phyloP scores from a whole-genome alignment of 2,888 invertebrate species.

The Rapana venosa region DNA sequence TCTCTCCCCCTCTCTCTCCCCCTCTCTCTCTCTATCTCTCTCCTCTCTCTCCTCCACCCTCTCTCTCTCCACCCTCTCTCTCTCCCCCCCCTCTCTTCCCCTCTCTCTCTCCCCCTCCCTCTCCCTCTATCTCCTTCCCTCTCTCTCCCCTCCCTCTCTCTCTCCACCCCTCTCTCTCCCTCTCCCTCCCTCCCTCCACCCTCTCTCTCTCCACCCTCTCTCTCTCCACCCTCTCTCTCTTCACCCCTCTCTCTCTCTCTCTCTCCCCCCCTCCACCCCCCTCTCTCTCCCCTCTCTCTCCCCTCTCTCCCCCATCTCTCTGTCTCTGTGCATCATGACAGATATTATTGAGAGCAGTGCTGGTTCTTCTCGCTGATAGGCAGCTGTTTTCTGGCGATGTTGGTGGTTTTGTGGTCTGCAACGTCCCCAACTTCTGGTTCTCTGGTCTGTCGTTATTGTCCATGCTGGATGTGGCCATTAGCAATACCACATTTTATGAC shows the following conservation, averaged over 20 bases:
- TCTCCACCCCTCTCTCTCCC: not conserved
- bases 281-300: not conserved
- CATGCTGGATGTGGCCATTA: too few relatives aligned
- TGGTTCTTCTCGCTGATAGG: too few relatives aligned
- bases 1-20: not conserved
- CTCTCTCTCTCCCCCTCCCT: not conserved
- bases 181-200: not conserved
- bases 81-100: not conserved
- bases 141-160: not conserved
- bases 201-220: not conserved
- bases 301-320: too few relatives aligned
- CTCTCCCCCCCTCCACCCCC: not conserved
- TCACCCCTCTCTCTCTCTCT: not conserved
- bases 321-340: too few relatives aligned
- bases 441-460: too few relatives aligned
- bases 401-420: too few relatives aligned
- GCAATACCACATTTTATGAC: too few relatives aligned
- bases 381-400: too few relatives aligned
- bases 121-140: not conserved
- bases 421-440: too few relatives aligned
- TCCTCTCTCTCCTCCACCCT: too few relatives aligned
- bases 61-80: not conserved
- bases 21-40: not conserved
- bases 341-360: too few relatives aligned
- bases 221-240: not conserved